phyloP scores from a whole-genome alignment of 2,797 vertebrate genomes.

The Syngnathus rostellatus region DNA sequence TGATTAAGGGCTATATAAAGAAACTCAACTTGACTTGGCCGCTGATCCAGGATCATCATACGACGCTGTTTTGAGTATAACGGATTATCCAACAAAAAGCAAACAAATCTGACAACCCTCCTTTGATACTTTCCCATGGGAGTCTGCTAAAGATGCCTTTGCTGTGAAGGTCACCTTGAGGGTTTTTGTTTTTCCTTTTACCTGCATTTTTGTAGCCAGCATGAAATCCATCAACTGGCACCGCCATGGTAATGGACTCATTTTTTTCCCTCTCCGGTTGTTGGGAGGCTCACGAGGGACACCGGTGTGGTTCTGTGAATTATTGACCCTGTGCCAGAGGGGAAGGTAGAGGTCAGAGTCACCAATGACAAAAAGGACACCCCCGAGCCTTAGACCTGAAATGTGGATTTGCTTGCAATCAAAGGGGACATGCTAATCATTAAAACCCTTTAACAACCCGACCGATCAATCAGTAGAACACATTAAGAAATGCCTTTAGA shows the following conservation, averaged over 20 bases:
- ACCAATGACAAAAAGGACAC: constrained; percentile 68
- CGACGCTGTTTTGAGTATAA: constrained; percentile 51
- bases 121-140: constrained; percentile 42
- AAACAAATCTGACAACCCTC: constrained; percentile 53
- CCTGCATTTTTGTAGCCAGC: constrained; percentile 57
- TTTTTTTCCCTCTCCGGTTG: constrained; percentile 61
- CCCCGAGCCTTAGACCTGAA: constrained; percentile 31
- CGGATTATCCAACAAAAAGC: constrained; percentile 51
- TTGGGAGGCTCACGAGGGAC: constrained; percentile 64
- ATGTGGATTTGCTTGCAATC: constrained; percentile 18
- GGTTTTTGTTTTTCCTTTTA: constrained; percentile 51
- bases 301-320: constrained; percentile 72
- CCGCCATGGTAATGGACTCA: constrained; percentile 65
- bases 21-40: neutral
- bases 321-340: constrained; percentile 69
- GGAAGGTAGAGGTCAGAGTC: constrained; percentile 48
- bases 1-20: neutral
- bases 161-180: constrained; percentile 69
- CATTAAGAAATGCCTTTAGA: neutral
- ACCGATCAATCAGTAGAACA: neutral
- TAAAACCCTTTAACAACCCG: constrained; percentile 12
- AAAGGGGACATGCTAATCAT: constrained; percentile 25
- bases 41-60: constrained; percentile 34
- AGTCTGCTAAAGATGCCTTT: constrained; percentile 53
- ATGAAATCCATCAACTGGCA: constrained; percentile 73